Base-by-base conservation (phyloP, 2,797 vertebrate genomes). In the Lepidocolaptes lacrymiger region DNA sequence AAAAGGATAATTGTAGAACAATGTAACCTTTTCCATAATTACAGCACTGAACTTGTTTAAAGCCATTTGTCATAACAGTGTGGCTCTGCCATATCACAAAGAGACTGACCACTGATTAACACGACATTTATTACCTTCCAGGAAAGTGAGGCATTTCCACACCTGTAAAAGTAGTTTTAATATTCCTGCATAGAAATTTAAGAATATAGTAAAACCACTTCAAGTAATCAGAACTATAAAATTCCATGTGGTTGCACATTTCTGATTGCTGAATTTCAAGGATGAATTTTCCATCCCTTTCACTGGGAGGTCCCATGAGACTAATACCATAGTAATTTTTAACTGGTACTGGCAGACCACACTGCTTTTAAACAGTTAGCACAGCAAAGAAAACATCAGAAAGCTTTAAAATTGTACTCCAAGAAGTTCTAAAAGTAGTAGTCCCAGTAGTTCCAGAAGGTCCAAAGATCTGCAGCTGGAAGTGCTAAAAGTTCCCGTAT, bases 1-100 rank as follows among this genome's bases (percentile, higher is more conserved):
- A 97, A 98, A 98, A 96, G 96, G 96, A 98, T 98, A 98, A 98
- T 98, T 98, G 98, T 97, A 97, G 97, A 98, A 98, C 97, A 98
- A 97, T 95, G 97, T 98, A 98, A 98, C 97, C 97, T 98, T 97
- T 97, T 96, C 95, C 63, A 30, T 98, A 97, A 97, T 98, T 98
- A 98, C 95, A 96, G 92, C 23, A 39, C 96, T 98, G 97, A 97
- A 98, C 97, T 97, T 97, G 97, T 97, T 98, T 97, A 97, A 98
- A 93, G 91, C 90, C 97, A 97, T 98, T 98, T 97, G 93, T 98
- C 97, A 97, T 97, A 97, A 97, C 95, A 97, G 89, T 78, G 51
- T 92, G 91, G 81, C 72, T 96, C 94, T 97, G 87, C 72, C 92
- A 81, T 95, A 97, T 97, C 95, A 95, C 89, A 79, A 95, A 96